A percentile compares a stretch with the other conserved stretches of the same genome.
Conservation (phyloP, 2,797 vertebrate genomes). For the Poecilia wingei region DNA sequence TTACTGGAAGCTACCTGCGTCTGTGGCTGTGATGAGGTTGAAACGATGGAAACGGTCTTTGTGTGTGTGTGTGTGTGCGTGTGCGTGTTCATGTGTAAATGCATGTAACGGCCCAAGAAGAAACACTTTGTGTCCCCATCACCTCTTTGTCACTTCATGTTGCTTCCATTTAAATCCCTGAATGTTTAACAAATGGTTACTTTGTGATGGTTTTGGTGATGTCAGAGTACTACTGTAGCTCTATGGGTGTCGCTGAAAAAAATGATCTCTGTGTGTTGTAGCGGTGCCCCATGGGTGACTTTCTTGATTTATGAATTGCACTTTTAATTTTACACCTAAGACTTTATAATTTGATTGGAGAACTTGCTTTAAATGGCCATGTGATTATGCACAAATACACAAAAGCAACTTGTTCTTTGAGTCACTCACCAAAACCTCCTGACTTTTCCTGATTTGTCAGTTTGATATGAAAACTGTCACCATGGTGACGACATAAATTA, state of each 20-base stretch:
- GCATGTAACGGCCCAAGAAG: constrained; percentile 45
- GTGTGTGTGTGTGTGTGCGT: constrained; percentile 43
- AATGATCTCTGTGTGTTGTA: neutral
- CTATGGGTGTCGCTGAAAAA: neutral
- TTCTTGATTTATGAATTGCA: neutral
- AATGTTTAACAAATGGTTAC: constrained; percentile 34
- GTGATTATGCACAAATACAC: neutral
- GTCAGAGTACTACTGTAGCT: constrained; percentile 20
- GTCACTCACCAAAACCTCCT: constrained; percentile 42
- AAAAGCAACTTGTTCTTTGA: constrained; percentile 5
- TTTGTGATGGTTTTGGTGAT: constrained; percentile 43
- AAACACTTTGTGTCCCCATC: constrained; percentile 27
- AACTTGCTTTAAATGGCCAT: neutral
- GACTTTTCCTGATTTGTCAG: neutral
- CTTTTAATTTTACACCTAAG: constrained; percentile 1
- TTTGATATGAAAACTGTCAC: constrained; percentile 13
- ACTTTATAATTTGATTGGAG: neutral
- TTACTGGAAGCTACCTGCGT: constrained; percentile 41
- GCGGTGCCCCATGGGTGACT: neutral
- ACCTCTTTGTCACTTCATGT: constrained; percentile 5
- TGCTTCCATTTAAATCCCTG: constrained; percentile 17
- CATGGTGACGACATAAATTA: constrained; percentile 4
- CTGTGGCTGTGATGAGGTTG: constrained; percentile 39
- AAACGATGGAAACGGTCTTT: constrained; percentile 26
- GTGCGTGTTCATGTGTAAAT: constrained; percentile 38